Evolutionary conservation across 2,113 vertebrate genomes (phyloP).

Genomic region (Pantherophis guttatus): DNA sequence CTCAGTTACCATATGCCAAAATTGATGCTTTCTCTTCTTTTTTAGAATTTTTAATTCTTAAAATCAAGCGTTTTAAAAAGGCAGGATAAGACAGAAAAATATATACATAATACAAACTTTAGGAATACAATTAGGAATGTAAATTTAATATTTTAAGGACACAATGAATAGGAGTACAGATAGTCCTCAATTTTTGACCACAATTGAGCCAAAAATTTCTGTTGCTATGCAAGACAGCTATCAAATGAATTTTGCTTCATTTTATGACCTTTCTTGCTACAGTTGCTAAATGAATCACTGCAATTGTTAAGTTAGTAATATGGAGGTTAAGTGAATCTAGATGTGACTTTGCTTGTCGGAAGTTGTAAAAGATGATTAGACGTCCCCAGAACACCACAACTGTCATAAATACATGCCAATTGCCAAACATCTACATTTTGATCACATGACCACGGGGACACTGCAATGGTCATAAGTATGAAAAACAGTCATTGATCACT

Average conservation of each 20-base stretch:
- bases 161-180: background rate
- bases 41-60: background rate
- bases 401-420: background rate
- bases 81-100: background rate
- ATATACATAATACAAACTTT: background rate
- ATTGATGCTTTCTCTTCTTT: background rate
- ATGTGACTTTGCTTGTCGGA: background rate
- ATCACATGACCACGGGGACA: background rate
- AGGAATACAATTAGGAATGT: background rate
- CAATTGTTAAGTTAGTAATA: background rate
- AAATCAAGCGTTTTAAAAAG: background rate
- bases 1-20: background rate
- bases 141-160: background rate
- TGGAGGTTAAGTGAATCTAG: background rate
- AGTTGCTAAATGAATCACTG: background rate
- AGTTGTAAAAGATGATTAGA: background rate
- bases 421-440: background rate
- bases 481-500: background rate
- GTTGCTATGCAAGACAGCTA: background rate
- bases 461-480: background rate
- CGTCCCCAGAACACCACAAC: background rate
- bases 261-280: background rate
- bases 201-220: background rate
- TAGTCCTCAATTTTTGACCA: background rate
- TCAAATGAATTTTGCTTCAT: background rate